Conservation (phyloP, 2,113 vertebrate species). For the Sander lucioperca region DNA sequence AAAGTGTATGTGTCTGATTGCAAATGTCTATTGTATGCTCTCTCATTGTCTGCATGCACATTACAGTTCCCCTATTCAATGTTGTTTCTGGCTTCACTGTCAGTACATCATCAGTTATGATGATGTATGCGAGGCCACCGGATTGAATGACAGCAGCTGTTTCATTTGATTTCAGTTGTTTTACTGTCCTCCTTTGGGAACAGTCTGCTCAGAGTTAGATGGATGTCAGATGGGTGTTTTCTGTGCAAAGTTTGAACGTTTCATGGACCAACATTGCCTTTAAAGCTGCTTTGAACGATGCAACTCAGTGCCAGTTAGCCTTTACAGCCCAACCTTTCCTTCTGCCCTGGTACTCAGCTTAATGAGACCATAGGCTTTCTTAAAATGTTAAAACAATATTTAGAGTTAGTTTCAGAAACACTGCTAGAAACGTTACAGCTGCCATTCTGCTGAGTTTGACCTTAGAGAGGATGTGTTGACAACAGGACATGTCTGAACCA, state of each 20-base stretch:
- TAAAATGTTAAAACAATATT: constrained; percentile 11
- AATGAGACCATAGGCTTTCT: neutral
- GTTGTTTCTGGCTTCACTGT: constrained; percentile 17
- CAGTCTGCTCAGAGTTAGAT: constrained; percentile 20
- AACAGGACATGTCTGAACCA: constrained; percentile 13
- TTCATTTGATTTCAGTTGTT: constrained; percentile 40
- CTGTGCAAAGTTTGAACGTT: constrained; percentile 10
- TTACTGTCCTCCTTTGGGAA: constrained; percentile 14
- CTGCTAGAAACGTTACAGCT: neutral
- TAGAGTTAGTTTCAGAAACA: neutral
- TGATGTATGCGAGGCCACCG: constrained; percentile 8
- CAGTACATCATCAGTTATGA: constrained; percentile 31
- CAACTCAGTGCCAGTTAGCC: neutral
- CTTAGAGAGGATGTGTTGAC: neutral
- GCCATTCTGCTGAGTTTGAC: neutral
- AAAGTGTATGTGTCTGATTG: neutral
- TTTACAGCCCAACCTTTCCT: neutral
- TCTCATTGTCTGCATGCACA: neutral
- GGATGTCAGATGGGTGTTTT: constrained; percentile 22
- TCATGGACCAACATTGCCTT: neutral
- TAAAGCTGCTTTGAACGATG: constrained; percentile 29
- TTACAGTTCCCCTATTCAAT: constrained; percentile 21
- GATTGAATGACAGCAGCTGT: constrained; percentile 34
- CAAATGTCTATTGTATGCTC: neutral
- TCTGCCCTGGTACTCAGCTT: neutral